These are phyloP conservation scores for Caenorhabditis sp. DNA, from an alignment of 2,888 invertebrate species.

Conservation along the genomic window DNA sequence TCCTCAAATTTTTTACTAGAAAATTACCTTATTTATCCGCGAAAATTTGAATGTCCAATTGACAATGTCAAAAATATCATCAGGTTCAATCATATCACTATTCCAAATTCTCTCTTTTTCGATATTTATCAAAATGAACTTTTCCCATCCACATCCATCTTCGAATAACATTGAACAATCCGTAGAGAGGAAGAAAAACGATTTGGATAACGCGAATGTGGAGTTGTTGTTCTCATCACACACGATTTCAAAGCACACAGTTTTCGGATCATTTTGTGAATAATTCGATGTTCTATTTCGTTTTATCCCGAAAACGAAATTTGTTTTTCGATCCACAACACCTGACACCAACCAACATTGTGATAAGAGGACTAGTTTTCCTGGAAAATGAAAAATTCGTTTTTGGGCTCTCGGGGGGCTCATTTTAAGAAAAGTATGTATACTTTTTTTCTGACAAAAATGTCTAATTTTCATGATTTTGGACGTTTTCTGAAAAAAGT, in stretches of 20 bases:
- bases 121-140: background rate
- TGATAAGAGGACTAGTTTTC: slow-evolving; percentile 1
- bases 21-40: background rate
- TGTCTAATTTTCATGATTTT: too few species aligned
- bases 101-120: background rate
- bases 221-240: background rate
- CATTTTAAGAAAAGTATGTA: too few species aligned
- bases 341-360: slow-evolving; percentile 18
- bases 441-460: too few species aligned
- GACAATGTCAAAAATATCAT: background rate
- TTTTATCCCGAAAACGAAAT: slow-evolving; percentile 12
- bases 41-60: background rate
- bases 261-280: background rate
- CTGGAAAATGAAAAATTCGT: slow-evolving; percentile 8
- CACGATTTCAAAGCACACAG: background rate
- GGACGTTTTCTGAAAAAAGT: too few species aligned
- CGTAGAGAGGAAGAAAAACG: background rate
- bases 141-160: background rate
- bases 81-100: background rate
- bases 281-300: background rate
- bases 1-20: too few species aligned
- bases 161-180: background rate
- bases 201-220: background rate
- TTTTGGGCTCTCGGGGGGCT: too few species aligned
- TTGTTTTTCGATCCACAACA: slow-evolving; percentile 8